Percentiles rank a stretch among this genome's conserved stretches.
Conservation (phyloP, 2,113 vertebrate genomes). For the Cinclus mexicanus region DNA sequence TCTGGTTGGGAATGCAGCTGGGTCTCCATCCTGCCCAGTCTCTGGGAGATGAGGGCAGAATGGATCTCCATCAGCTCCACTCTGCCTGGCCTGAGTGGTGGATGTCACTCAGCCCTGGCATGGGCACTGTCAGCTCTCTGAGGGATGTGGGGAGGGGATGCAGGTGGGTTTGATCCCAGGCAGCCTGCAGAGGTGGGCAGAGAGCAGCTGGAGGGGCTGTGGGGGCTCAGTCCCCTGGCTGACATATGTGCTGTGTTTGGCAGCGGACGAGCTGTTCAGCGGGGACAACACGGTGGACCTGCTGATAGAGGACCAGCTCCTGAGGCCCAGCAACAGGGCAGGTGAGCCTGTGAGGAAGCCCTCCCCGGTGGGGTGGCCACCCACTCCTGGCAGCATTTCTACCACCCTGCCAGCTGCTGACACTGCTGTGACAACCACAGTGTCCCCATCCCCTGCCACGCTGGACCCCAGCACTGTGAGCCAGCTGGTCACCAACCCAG, state of each 20-base stretch:
- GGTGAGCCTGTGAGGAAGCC: slow-evolving; percentile 27
- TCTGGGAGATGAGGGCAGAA: neutral
- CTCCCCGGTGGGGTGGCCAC: neutral
- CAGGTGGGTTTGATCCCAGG: neutral
- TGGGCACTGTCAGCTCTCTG: accelerated
- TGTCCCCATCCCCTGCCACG: neutral
- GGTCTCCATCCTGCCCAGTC: neutral
- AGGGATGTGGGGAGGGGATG: too few relatives aligned
- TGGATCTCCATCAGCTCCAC: neutral
- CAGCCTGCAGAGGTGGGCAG: neutral
- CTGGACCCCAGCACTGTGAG: neutral
- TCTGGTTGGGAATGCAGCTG: neutral
- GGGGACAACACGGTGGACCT: slow-evolving; percentile 84
- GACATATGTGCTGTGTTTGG: slow-evolving; percentile 19
- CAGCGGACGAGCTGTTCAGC: slow-evolving; percentile 88
- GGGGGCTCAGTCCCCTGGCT: neutral
- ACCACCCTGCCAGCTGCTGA: neutral
- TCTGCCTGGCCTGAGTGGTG: neutral
- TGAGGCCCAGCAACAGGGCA: slow-evolving; percentile 74
- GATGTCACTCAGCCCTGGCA: neutral
- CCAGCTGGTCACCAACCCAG: neutral
- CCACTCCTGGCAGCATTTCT: neutral
- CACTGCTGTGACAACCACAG: neutral
- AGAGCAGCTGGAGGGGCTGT: neutral
- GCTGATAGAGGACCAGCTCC: slow-evolving; percentile 89